phyloP scores from a whole-genome alignment of 2,113 vertebrate species.

The Gopherus flavomarginatus region DNA sequence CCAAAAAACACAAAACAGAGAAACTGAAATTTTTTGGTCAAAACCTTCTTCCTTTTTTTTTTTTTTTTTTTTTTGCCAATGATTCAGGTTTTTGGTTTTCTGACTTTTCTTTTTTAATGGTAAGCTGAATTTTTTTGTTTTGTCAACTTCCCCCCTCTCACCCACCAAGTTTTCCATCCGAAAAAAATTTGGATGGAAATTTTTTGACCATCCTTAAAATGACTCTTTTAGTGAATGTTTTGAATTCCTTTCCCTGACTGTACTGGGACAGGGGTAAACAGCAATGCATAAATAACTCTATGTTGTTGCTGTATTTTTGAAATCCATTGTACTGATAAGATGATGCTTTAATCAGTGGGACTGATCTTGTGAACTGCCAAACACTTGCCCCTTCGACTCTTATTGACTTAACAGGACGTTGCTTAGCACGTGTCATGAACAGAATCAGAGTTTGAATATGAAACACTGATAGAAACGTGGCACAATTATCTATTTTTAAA shows the following conservation, averaged over 20 bases:
- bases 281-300: background rate
- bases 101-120: background rate
- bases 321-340: background rate
- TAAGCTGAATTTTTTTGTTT: background rate
- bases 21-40: background rate
- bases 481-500: background rate
- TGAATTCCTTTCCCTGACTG: background rate
- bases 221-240: background rate
- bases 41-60: too few relatives aligned
- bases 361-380: background rate
- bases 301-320: background rate
- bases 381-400: background rate
- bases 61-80: background rate
- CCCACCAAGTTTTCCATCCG: background rate
- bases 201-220: background rate
- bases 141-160: background rate
- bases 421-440: background rate
- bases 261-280: background rate
- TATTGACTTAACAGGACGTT: background rate
- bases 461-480: accelerated
- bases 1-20: background rate
- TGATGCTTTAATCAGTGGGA: background rate
- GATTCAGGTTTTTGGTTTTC: background rate
- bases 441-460: background rate
- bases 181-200: background rate